Percentiles rank a stretch among this genome's conserved stretches.
Evolutionary conservation across 2,113 vertebrate genomes (phyloP).

Genomic region (Platichthys flesus): DNA sequence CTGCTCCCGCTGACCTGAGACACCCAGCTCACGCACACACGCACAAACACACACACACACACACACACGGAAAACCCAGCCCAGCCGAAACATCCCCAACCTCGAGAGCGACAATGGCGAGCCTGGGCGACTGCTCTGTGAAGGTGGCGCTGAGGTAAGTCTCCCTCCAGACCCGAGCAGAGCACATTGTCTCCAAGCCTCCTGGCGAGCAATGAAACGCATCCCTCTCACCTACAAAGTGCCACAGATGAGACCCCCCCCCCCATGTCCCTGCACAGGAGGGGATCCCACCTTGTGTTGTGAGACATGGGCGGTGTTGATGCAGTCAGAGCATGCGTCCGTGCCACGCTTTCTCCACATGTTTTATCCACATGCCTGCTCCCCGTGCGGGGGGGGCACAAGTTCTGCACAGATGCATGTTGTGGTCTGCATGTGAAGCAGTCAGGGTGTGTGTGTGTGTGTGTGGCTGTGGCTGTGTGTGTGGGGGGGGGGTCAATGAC

Average conservation of each 20-base stretch:
- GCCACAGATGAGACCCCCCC: neutral
- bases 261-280: too few relatives aligned
- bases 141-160: conserved; percentile 86
- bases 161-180: conserved; percentile 21
- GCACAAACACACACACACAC: neutral
- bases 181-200: conserved; percentile 64
- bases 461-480: too few relatives aligned
- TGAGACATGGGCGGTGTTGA: neutral
- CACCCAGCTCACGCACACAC: conserved; percentile 2
- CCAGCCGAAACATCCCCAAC: conserved; percentile 11
- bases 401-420: neutral
- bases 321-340: neutral
- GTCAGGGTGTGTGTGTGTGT: neutral
- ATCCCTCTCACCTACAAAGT: conserved; percentile 10
- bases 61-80: conserved; percentile 14
- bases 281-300: too few relatives aligned
- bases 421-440: neutral
- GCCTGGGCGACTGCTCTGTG: conserved; percentile 82
- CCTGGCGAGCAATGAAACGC: conserved; percentile 34
- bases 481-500: conserved; percentile 17
- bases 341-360: conserved; percentile 23
- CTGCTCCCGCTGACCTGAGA: conserved; percentile 67
- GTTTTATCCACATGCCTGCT: too few relatives aligned
- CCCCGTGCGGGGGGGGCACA: neutral
- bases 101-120: conserved; percentile 75